Base-by-base conservation (phyloP, 2,797 vertebrate genomes). In the Balearica regulorum region DNA sequence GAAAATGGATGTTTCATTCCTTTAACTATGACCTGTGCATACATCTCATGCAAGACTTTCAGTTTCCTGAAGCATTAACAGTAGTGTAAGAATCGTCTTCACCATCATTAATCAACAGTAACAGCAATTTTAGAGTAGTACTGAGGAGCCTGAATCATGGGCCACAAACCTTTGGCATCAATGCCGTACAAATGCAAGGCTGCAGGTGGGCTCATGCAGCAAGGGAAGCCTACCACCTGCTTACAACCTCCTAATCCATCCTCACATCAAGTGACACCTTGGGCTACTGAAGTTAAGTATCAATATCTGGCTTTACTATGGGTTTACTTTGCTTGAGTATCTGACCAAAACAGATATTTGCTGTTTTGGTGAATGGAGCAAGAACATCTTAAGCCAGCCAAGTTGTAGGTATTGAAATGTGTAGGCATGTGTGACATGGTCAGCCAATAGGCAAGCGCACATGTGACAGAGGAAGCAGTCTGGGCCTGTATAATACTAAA, bases 71-170 rank as follows among this genome's bases (percentile, higher is more conserved):
- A 87, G n/a, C 90, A 71, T 73, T 81, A 64, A 53, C 17, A 17
- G 21, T n/a, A 54, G 28, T 0, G 0, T 26, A 78, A 54, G 25
- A 31, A 51, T 55, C 0, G 4, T 62, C 60, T 81, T 83, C 53
- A n/a, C 35, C 35, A 37, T 29, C 13, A 9, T 33, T 60, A 61
- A 5, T 49, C 53, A 49, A 51, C 10, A 46, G 11, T 16, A 88
- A n/a, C 6, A 21, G 17, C 13, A 66, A 25, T 51, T 86, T 69
- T 18, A 44, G 16, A 80, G 35, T 33, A 20, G 9, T 48, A 43
- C 26, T 9, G 19, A 62, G 37, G 13, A 73, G 11, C 3, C 13
- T 54, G 29, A 37, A 28, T 62, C 46, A 29, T 5, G 12, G 12
- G 9, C 57, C 41, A 61, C 41, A 60, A 37, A 24, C 20, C 37